Evolutionary conservation across 2,888 invertebrate species (phyloP), one percentile per base, ranked within the genome.

Genomic region (Autographa gamma): DNA sequence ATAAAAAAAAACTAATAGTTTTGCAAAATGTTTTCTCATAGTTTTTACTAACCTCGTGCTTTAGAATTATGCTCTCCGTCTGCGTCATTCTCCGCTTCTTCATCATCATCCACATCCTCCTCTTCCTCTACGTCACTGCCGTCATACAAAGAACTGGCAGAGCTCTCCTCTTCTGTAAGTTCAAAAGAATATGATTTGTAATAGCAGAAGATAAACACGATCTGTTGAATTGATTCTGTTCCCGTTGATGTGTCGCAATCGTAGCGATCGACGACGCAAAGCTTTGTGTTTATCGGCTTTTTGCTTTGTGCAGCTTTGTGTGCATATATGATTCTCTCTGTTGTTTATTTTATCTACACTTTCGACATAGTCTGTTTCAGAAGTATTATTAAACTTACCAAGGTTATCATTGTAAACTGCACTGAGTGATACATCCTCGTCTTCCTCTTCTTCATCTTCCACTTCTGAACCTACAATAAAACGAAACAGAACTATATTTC

Each of bases 331-430:
- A 34, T 34, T 6, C 6, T 3, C 34, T 34, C 9, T 34, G 34
- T 34, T n/a, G n/a, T n/a, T n/a, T n/a, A 34, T 34, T 34, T 25
- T 6, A 34, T 34, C 8, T 34, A 9, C 9, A 34, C 6, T 34
- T 34, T 34, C 34, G 34, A 8, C 34, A 5, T 34, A 16, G 6
- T 43, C 14, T 19, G 9, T 54, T 52, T 18, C 19, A 19, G 8
- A 19, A 19, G 19, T 31, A n/a, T 60, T 32, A 14, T 48, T 6
- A n/a, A 13, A 60, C 32, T 96, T 90, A 97, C 97, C 93, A 94
- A 97, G 84, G 95, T 95, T 95, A 83, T 97, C 96, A 88, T 96
- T 96, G 91, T 97, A 97, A 85, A 97, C 97, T 78, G 97, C 97
- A 87, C 97, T 96, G 73, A 97, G 96, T 76, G 98, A 96, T 71